Evolutionary conservation across 2,113 vertebrate species (phyloP).

Genomic region (Acrocephalus kingi): DNA sequence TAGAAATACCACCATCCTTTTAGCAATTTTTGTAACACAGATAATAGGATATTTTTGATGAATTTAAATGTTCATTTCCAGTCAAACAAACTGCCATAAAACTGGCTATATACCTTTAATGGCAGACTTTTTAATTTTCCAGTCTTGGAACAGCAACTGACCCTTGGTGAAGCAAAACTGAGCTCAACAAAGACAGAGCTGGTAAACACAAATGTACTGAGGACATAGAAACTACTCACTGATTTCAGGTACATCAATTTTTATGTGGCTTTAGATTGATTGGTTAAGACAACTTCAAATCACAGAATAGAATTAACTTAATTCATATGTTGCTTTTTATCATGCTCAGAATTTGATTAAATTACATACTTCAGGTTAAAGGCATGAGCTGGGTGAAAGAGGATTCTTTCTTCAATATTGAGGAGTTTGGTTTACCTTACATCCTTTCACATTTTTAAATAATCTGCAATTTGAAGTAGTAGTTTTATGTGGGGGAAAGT

Average conservation of each 20-base stretch:
- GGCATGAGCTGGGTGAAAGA: background rate
- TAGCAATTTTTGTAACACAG: background rate
- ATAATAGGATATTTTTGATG: background rate
- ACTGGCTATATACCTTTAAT: background rate
- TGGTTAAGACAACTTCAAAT: background rate
- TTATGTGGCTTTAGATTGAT: background rate
- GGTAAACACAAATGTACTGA: background rate
- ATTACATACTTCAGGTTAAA: background rate
- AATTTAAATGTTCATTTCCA: background rate
- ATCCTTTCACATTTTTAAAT: background rate
- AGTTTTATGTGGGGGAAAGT: background rate
- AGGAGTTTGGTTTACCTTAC: background rate
- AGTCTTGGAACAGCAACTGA: background rate
- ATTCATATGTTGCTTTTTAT: background rate
- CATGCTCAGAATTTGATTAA: background rate
- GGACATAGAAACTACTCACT: background rate
- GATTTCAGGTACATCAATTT: background rate
- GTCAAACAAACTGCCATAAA: background rate
- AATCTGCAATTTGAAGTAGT: background rate
- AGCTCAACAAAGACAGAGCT: background rate
- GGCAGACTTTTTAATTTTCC: background rate
- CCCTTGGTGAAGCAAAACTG: background rate
- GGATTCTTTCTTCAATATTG: background rate
- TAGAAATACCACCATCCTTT: background rate
- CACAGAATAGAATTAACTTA: background rate